Conservation (phyloP, 2,888 invertebrate species). For the Andrena minutula region DNA sequence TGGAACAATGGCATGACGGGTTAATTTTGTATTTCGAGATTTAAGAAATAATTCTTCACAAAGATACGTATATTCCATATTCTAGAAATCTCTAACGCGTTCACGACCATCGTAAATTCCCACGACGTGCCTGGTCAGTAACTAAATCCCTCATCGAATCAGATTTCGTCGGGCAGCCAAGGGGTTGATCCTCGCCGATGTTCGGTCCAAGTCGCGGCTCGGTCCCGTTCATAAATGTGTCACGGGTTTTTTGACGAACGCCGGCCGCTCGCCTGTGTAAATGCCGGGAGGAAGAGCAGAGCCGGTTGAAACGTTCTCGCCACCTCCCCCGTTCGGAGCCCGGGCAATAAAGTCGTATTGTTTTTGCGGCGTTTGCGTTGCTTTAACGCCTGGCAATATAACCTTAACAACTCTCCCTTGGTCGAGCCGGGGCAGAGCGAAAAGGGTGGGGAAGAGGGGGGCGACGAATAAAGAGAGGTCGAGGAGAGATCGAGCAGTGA, state of each 20-base stretch:
- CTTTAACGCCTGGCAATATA: slow-evolving; percentile 82
- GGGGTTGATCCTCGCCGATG: not conserved
- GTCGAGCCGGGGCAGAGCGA: slow-evolving; percentile 24
- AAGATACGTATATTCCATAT: too few species aligned
- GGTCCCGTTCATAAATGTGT: slow-evolving; percentile 67
- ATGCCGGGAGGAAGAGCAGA: slow-evolving; percentile 43
- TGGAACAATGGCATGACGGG: too few species aligned
- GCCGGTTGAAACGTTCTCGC: slow-evolving; percentile 20
- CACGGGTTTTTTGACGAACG: slow-evolving; percentile 67
- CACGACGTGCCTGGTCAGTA: too few species aligned
- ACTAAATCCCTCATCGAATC: not conserved
- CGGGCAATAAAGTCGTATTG: slow-evolving; percentile 82
- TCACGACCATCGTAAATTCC: too few species aligned
- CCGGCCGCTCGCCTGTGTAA: slow-evolving; percentile 57
- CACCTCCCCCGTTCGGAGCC: slow-evolving; percentile 37
- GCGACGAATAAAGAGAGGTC: slow-evolving; percentile 35
- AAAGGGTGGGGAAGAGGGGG: slow-evolving; percentile 33
- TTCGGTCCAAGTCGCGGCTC: not conserved
- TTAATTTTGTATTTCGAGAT: too few species aligned
- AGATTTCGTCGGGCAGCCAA: not conserved
- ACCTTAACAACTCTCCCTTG: slow-evolving; percentile 79
- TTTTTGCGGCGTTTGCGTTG: slow-evolving; percentile 80
- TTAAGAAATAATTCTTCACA: too few species aligned
- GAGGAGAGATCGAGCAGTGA: slow-evolving; percentile 64
- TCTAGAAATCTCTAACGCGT: too few species aligned